Evolutionary conservation across 2,113 vertebrate genomes (phyloP), one percentile per base, ranked within the genome.

Genomic region (Prochilodus magdalenae): DNA sequence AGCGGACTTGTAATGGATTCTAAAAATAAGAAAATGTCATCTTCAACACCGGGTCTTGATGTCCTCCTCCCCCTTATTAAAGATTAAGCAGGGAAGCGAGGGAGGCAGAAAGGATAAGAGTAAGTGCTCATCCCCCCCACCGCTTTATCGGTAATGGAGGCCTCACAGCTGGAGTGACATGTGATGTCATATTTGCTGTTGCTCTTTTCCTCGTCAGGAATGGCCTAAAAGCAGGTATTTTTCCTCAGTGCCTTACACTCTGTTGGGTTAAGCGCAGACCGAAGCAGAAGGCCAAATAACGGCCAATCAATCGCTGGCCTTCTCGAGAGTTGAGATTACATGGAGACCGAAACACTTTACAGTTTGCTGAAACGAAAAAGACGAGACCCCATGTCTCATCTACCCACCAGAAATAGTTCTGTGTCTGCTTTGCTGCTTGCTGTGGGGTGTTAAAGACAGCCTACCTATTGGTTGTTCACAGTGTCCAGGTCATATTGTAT

Each of bases 21-120:
- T 89, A 92, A 92, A 80, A 92, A 90, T 85, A 89, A 87, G 87
- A 73, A 88, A 80, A 82, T 74, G 75, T 77, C 44, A 75, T 72
- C 69, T 36, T 49, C 10, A 81, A 84, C 80, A 83, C 86, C 79
- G 84, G 86, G 86, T 80, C 67, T 75, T 83, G 65, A 73, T 79
- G 74, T 71, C 75, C 71, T 24, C 77, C 4, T 73, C 73, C 51
- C 49, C 66, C 33, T 75, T 80, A 88, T 91, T 89, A 91, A 90
- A 90, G 85, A 89, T 92, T 91, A 82, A 92, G 87, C 73, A 73
- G 66, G 78, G 86, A 81, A 83, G 78, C 30, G 71, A 76, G 73
- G 72, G 86, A 89, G 72, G 76, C 80, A 69, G 73, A 67, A 8
- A 81, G 76, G 74, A 78, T 67, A 78, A 77, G 80, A 20, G 86